Evolutionary conservation across 2,888 invertebrate genomes (phyloP), one percentile per base, ranked within the genome.

Genomic region (Scaptomyza parva): DNA sequence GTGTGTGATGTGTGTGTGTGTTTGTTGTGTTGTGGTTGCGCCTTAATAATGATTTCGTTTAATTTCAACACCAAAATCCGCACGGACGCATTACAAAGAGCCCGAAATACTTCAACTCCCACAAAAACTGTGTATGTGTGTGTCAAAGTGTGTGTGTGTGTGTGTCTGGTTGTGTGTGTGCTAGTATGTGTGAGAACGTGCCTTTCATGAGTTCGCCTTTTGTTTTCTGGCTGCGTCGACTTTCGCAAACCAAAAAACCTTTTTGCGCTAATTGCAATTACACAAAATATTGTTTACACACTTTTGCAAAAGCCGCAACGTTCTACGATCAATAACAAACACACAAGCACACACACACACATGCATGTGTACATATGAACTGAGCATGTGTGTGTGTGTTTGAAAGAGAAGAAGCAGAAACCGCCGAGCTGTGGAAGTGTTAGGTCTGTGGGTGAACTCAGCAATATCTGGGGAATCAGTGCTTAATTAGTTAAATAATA

Each of bases 181-280:
- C 11, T 4, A 28, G 22, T 3, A 5, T 43, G 33, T 14, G 35
- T 47, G n/a, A n/a, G 47, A 30, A 30, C 47, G 30, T 48, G 48
- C 48, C 30, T 35, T 37, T 17, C 47, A 30, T 35, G 44, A 37
- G n/a, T 18, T 40, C 11, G 44, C 44, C 45, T 40, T 57, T 62
- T 57, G 33, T 68, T 47, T 48, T 47, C 59, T n/a, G 47, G 30
- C 35, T 48, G 28, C 47, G 33, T 14, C 39, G 48, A 70, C 53
- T 65, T 72, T 54, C 39, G 69, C 40, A 37, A 35, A 41, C 30
- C 39, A 76, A 62, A 79, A 62, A 79, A 71, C 64, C 67, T 57
- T 71, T 75, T 78, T 59, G 61, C 68, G 63, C 76, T 79, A 83
- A 78, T 78, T 82, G 78, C 83, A 78, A 82, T 78, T 78, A 79